A percentile compares a stretch with the other conserved stretches of the same genome.
Evolutionary conservation across 1,140 invertebrate species (phyloP).

Genomic region (Drosophila simulans): DNA sequence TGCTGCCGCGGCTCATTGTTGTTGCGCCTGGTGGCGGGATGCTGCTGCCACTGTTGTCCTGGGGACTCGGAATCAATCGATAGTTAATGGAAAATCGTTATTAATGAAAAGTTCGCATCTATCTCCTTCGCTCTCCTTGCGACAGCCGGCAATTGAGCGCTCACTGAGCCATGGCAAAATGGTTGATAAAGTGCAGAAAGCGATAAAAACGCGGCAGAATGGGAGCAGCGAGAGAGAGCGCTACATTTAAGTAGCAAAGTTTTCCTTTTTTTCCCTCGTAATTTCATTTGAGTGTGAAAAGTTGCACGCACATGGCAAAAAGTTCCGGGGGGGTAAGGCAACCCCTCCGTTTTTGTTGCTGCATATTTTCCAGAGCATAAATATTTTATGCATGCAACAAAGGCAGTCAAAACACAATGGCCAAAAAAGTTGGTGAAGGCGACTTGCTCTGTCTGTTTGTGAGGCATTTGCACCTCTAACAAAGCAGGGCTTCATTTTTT

Average conservation of each 20-base stretch:
- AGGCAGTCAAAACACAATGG: constrained; percentile 72
- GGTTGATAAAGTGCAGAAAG: constrained; percentile 77
- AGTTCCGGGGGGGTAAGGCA: background rate
- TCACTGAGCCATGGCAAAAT: constrained; percentile 75
- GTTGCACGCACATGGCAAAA: constrained; percentile 68
- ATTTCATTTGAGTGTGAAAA: constrained; percentile 82
- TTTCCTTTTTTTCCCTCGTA: constrained; percentile 48
- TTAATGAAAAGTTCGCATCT: constrained; percentile 82
- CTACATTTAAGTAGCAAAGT: constrained; percentile 81
- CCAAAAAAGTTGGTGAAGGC: constrained; percentile 38
- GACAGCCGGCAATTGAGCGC: constrained; percentile 65
- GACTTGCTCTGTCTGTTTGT: constrained; percentile 45
- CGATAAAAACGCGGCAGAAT: constrained; percentile 52
- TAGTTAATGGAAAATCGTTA: constrained; percentile 85
- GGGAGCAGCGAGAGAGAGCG: constrained; percentile 34
- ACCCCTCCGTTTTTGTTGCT: constrained; percentile 53
- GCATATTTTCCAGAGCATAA: constrained; percentile 78
- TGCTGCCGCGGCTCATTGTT: constrained; percentile 64
- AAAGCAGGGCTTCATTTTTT: constrained; percentile 67
- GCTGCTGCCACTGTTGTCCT: constrained; percentile 44
- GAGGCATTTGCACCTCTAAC: constrained; percentile 74
- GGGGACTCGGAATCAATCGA: constrained; percentile 83
- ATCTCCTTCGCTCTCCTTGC: constrained; percentile 2
- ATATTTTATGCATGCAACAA: constrained; percentile 82
- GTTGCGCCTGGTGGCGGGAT: constrained; percentile 33